Percentiles rank a stretch among this genome's conserved stretches.
phyloP scores from a whole-genome alignment of 2,888 invertebrate genomes.

The Rugalucina vietnamica region DNA sequence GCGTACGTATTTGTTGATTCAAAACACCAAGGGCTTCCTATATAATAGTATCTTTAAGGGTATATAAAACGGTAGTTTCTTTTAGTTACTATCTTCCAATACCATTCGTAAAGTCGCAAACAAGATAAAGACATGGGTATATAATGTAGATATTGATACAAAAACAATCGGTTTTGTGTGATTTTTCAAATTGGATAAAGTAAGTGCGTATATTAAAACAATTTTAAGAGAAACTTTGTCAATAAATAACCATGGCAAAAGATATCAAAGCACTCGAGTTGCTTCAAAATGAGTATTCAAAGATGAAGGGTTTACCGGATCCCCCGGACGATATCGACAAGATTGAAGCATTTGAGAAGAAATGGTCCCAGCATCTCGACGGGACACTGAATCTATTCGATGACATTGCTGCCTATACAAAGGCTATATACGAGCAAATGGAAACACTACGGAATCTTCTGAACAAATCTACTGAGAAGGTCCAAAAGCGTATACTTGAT shows the following conservation, averaged over 20 bases:
- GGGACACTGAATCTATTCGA: not conserved
- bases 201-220: too few species aligned
- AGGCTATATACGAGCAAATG: not conserved
- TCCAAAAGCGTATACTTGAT: not conserved
- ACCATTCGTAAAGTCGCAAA: too few species aligned
- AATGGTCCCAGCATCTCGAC: not conserved
- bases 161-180: too few species aligned
- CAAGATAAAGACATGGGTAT: too few species aligned
- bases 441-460: not conserved
- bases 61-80: too few species aligned
- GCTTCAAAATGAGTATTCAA: not conserved
- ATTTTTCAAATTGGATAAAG: too few species aligned
- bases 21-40: too few species aligned
- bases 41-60: too few species aligned
- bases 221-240: too few species aligned
- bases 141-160: too few species aligned
- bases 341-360: not conserved
- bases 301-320: not conserved
- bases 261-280: constrained; percentile 1
- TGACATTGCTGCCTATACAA: not conserved
- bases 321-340: not conserved
- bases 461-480: not conserved
- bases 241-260: not conserved
- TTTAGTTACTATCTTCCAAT: too few species aligned
- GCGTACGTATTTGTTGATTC: too few species aligned